Evolutionary conservation across 2,888 invertebrate species (phyloP).

Genomic region (Syrista parreyssii): DNA sequence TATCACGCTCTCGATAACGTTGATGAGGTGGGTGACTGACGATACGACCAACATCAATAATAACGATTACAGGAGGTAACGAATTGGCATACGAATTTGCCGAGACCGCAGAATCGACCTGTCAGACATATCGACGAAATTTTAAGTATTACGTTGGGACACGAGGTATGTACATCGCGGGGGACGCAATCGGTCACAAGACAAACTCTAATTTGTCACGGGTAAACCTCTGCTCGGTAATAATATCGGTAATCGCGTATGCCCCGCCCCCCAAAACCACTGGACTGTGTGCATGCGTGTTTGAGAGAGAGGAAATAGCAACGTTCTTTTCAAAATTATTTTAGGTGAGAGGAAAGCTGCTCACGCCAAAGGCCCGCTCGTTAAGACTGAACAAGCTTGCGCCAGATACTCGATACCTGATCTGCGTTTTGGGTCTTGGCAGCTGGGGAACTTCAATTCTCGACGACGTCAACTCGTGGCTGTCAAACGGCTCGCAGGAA

Average conservation of each 20-base stretch:
- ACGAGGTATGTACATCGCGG: too few species aligned
- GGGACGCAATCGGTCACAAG: too few species aligned
- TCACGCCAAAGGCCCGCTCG: conserved; percentile 80
- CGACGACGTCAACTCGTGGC: conserved; percentile 53
- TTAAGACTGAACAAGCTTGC: conserved; percentile 80
- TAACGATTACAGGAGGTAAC: neutral
- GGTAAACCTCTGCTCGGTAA: too few species aligned
- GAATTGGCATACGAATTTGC: too few species aligned
- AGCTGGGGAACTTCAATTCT: conserved; percentile 75
- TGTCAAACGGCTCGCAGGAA: conserved; percentile 66
- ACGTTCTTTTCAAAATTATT: neutral
- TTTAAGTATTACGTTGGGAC: too few species aligned
- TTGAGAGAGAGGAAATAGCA: too few species aligned
- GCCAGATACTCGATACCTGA: conserved; percentile 84
- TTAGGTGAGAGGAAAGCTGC: conserved; percentile 81
- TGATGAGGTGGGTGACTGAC: conserved; percentile 67
- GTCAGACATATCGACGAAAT: too few species aligned
- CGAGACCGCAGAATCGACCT: too few species aligned
- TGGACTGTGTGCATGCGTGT: too few species aligned
- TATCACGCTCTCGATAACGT: conserved; percentile 79
- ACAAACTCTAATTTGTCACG: too few species aligned
- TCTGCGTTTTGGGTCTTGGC: conserved; percentile 88
- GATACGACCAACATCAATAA: neutral
- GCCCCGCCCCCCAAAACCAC: too few species aligned
- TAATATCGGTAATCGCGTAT: too few species aligned